phyloP scores from a whole-genome alignment of 2,888 invertebrate genomes.

The Cordilura impudica region DNA sequence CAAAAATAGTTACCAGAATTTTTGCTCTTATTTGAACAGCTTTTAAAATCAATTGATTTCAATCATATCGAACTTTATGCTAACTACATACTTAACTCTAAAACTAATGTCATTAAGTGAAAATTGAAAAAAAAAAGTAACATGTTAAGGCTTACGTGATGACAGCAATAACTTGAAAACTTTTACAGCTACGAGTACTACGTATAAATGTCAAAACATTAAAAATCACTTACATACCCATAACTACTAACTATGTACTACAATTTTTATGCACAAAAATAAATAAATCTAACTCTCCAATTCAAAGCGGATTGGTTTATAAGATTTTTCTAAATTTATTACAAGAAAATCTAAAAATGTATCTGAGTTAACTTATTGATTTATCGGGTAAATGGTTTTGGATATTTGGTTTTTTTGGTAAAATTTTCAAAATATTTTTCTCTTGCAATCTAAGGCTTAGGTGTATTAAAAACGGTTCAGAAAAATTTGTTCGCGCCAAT shows the following conservation, averaged over 20 bases:
- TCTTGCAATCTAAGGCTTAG: no score
- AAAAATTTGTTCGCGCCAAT: no score
- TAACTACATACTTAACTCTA: neutral
- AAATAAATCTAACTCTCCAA: neutral
- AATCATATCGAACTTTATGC: neutral
- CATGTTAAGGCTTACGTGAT: conserved; percentile 19
- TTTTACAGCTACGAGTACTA: conserved; percentile 27
- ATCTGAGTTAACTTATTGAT: no score
- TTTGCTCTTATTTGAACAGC: no score
- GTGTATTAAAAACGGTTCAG: no score
- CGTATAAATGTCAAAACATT: conserved; percentile 47
- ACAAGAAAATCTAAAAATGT: no score
- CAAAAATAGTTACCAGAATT: no score
- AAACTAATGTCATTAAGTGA: conserved; percentile 12
- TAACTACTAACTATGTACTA: neutral
- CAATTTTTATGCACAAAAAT: neutral
- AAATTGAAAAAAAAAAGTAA: neutral
- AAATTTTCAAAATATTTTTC: no score
- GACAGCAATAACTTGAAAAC: conserved; percentile 38
- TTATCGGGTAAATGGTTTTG: no score
- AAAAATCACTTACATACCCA: conserved; percentile 25
- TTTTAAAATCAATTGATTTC: neutral
- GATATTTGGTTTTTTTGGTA: no score
- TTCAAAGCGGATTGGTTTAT: no score
- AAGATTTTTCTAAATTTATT: no score